Evolutionary conservation across 2,888 invertebrate species (phyloP), one percentile per base, ranked within the genome.

Genomic region (Myopa tessellatipennis): DNA sequence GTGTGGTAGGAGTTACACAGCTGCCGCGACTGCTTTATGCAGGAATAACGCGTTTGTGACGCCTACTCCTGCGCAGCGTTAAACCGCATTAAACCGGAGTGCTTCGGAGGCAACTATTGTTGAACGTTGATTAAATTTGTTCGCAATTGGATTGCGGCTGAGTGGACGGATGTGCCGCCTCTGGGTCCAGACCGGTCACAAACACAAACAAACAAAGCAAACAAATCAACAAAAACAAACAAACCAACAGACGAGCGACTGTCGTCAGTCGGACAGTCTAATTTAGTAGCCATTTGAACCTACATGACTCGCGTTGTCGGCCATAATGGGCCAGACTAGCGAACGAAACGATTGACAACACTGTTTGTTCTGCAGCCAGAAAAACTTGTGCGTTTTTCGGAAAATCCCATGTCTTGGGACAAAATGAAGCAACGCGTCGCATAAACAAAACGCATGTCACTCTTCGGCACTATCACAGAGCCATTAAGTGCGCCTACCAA

Each of bases 101-200:
- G 34, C 45, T 60, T 18, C 70, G 55, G 45, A 34, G 60, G 45
- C 72, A 6, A 67, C 75, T 79, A 63, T 65, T 80, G 81, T 81
- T 82, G 83, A 81, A 84, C 82, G 83, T 82, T 85, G 84, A 84
- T 85, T 85, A 86, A 85, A 85, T 84, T 85, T 84, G 85, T 84
- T 85, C 85, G 82, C 85, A 76, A 74, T 63, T 74, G 74, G 16
- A 52, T 74, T 50, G 55, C 38, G 74, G 55, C 16, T 74, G 67
- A 55, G 65, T 50, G 65, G 58, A 68, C 58, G 74, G 45, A 55
- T 34, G 67, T n/a, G 26, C 74, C 34, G 18, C 50, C 6, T 34
- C 58, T 60, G 40, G 38, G 36, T 18, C 18, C 18, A 12, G 38
- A n/a, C 7, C 40, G 45, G 26, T 18, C 72, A 73, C 38, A 40